A percentile compares a stretch with the other conserved stretches of the same genome.
Evolutionary conservation across 2,113 vertebrate genomes (phyloP).

Genomic region (Okapia johnstoni): DNA sequence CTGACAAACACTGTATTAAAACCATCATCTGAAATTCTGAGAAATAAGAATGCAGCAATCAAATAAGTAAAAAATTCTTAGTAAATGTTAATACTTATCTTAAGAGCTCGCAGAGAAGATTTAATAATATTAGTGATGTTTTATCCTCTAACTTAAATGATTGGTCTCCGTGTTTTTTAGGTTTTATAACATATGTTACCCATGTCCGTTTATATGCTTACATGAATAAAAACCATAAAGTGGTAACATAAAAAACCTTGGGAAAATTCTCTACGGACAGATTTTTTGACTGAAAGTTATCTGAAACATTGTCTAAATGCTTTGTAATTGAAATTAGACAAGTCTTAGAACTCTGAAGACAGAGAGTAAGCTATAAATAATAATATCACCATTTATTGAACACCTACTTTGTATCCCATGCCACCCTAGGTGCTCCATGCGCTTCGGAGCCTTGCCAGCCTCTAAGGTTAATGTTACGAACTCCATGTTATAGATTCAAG

Average conservation of each 20-base stretch:
- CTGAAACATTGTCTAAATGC: background rate
- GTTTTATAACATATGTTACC: background rate
- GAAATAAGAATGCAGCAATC: background rate
- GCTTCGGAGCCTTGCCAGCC: background rate
- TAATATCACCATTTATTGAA: background rate
- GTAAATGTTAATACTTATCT: background rate
- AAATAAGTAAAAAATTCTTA: background rate
- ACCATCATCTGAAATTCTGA: background rate
- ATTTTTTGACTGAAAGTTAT: background rate
- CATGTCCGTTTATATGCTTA: background rate
- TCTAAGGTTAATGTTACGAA: background rate
- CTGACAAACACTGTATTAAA: background rate
- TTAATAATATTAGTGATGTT: background rate
- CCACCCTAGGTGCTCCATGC: background rate
- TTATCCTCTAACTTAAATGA: background rate
- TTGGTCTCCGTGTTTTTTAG: background rate
- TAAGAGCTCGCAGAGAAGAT: background rate
- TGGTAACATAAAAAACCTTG: background rate
- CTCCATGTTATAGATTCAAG: background rate
- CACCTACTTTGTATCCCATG: background rate
- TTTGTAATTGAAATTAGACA: background rate
- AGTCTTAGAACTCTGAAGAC: background rate
- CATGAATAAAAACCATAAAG: background rate
- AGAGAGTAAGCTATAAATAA: background rate
- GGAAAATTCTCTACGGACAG: background rate